phyloP scores from a whole-genome alignment of 92 coral and sea anemone species.

The Zoanthus sociatus region DNA sequence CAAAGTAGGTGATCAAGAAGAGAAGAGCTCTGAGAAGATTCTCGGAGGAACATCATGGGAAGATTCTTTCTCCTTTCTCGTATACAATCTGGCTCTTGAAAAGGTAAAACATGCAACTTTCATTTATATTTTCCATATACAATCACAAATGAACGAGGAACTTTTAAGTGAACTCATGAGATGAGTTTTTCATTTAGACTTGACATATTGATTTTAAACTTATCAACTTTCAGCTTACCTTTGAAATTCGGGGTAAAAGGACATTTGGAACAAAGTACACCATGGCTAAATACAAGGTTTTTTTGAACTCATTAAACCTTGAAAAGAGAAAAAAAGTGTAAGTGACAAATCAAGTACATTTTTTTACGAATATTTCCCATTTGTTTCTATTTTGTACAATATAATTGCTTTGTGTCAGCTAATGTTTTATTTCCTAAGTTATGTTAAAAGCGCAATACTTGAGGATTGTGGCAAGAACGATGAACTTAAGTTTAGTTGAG shows the following conservation, averaged over 20 bases:
- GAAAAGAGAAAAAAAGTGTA: slow-evolving; percentile 94
- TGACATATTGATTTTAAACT: neutral
- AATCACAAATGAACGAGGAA: neutral
- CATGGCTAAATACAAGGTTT: slow-evolving; percentile 91
- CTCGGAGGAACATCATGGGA: slow-evolving; percentile 81
- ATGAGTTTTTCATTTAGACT: neutral
- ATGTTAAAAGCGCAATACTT: too few species aligned
- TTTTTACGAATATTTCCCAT: too few species aligned
- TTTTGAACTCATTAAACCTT: slow-evolving; percentile 76
- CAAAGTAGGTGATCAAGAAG: slow-evolving; percentile 90
- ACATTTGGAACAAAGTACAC: slow-evolving; percentile 90
- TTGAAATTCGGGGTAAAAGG: slow-evolving; percentile 86
- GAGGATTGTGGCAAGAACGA: too few species aligned
- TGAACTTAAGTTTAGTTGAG: too few species aligned
- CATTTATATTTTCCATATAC: neutral
- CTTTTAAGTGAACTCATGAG: neutral
- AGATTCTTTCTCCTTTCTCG: slow-evolving; percentile 79
- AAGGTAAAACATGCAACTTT: slow-evolving; percentile 58
- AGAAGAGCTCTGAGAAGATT: slow-evolving; percentile 78
- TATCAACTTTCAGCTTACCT: slow-evolving; percentile 61
- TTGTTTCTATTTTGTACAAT: too few species aligned
- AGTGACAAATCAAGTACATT: slow-evolving; percentile 18
- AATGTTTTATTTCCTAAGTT: too few species aligned
- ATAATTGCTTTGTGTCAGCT: too few species aligned
- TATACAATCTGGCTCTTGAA: slow-evolving; percentile 79